phyloP scores from a whole-genome alignment of 2,113 vertebrate species.

The Muntiacus muntjak region DNA sequence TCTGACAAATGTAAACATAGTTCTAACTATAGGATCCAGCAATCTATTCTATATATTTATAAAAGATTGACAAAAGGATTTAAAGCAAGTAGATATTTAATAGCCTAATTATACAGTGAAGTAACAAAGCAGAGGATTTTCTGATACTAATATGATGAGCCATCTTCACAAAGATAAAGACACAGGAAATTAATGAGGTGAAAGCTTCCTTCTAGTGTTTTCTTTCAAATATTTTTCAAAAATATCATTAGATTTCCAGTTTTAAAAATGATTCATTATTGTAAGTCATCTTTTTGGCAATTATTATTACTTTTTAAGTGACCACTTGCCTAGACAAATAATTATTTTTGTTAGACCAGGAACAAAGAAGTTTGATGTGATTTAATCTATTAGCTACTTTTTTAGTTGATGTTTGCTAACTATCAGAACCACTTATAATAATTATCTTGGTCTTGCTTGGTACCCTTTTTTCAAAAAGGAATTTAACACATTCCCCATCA shows the following conservation, averaged over 20 bases:
- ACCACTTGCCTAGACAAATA: background rate
- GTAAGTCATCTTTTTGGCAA: constrained; percentile 31
- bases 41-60: background rate
- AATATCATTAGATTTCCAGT: constrained; percentile 21
- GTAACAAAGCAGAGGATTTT: background rate
- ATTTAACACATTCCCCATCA: background rate
- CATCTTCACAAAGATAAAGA: constrained; percentile 1
- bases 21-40: background rate
- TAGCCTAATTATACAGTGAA: constrained; percentile 25
- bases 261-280: constrained; percentile 50
- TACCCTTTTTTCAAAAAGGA: background rate
- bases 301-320: constrained; percentile 52
- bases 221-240: constrained; percentile 28
- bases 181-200: constrained; percentile 43
- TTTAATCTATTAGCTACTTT: constrained; percentile 33
- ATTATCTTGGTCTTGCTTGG: background rate
- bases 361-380: constrained; percentile 9
- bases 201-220: constrained; percentile 53
- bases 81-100: background rate
- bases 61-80: background rate
- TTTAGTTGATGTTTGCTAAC: constrained; percentile 24
- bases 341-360: background rate
- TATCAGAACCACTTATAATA: constrained; percentile 24
- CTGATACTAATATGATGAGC: constrained; percentile 9
- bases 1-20: background rate